Conservation (phyloP, 2,113 vertebrate genomes). For the Papio anubis region DNA sequence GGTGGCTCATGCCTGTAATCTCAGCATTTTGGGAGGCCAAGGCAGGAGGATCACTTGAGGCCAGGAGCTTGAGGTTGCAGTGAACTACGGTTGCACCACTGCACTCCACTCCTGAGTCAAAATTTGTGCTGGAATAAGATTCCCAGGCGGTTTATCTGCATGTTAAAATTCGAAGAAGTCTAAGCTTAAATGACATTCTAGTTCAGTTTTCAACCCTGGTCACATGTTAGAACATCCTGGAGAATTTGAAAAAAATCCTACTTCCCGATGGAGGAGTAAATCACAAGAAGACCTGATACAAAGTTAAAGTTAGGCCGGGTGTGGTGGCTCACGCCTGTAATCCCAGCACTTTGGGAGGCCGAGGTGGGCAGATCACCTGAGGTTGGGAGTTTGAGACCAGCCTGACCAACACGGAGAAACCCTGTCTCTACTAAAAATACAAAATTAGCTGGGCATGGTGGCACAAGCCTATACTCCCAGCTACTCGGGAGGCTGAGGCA, state of each 20-base stretch:
- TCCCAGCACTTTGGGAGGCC: no score
- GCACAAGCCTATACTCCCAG: no score
- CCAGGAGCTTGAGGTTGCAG: not conserved
- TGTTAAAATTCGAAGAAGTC: not conserved
- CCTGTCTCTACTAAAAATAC: no score
- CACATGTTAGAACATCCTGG: not conserved
- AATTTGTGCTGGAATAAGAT: not conserved
- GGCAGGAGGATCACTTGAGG: not conserved
- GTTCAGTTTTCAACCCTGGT: not conserved
- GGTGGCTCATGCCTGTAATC: not conserved
- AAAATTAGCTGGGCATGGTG: no score
- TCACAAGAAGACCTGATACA: not conserved
- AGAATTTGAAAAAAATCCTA: not conserved
- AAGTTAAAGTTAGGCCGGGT: not conserved
- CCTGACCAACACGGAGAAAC: no score
- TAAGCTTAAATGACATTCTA: not conserved
- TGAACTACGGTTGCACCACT: not conserved
- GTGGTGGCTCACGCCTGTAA: rapidly evolving
- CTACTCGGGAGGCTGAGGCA: no score
- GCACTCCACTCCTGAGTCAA: not conserved
- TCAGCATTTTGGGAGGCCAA: not conserved
- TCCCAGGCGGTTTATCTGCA: not conserved
- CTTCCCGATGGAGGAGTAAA: not conserved
- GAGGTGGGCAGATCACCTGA: no score
- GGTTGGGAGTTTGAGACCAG: no score